Conservation (phyloP, 1,140 invertebrate species). For the Camponotus floridanus region DNA sequence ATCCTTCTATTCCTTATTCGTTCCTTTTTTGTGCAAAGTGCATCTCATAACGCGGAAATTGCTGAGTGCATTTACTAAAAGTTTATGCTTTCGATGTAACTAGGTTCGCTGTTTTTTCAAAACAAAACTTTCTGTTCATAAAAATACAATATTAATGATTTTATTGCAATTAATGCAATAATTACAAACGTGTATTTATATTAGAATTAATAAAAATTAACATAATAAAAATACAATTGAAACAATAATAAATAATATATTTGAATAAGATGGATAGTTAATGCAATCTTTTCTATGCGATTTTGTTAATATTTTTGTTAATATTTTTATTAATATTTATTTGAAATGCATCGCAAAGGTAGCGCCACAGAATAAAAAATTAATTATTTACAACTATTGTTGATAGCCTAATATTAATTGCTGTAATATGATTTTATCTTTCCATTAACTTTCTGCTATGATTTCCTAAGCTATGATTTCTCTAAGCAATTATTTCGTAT, state of each 20-base stretch:
- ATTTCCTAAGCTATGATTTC: not conserved
- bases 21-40: constrained; percentile 25
- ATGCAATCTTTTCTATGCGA: not conserved
- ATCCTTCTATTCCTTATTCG: not conserved
- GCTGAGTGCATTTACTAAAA: constrained; percentile 7
- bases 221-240: not conserved
- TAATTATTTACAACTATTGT: not conserved
- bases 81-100: not conserved
- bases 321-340: not conserved
- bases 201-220: constrained; percentile 14
- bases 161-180: not conserved
- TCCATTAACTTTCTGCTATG: not conserved
- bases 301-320: constrained; percentile 2
- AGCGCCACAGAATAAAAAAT: not conserved
- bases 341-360: not conserved
- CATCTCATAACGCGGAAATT: constrained; percentile 16
- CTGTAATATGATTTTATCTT: not conserved
- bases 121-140: not conserved
- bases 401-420: not conserved
- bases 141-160: not conserved
- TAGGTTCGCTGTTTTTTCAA: not conserved
- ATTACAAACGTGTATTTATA: not conserved
- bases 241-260: not conserved
- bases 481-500: not conserved
- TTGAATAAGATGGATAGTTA: not conserved